Conservation (phyloP, 1,140 invertebrate genomes). For the Gonatopus flavifemur region DNA sequence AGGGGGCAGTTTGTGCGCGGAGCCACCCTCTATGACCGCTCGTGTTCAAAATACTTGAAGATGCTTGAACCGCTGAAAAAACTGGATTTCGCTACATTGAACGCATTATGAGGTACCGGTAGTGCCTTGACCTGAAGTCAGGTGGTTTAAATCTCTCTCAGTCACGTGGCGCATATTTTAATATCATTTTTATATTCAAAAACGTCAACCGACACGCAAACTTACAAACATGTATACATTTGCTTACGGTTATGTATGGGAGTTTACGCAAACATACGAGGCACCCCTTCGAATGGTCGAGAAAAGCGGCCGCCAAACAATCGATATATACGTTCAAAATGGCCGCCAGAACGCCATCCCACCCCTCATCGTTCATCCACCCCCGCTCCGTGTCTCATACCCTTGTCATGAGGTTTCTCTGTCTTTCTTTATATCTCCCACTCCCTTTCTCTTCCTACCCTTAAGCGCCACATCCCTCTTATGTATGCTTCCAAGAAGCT, state of each 20-base stretch:
- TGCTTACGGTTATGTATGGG: no score
- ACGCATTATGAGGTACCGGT: constrained; percentile 14
- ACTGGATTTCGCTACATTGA: no score
- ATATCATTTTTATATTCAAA: no score
- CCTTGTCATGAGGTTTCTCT: constrained; percentile 21
- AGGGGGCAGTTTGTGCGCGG: constrained; percentile 49
- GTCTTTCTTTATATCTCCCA: constrained; percentile 10
- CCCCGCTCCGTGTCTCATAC: not conserved
- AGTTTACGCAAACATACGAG: constrained; percentile 31
- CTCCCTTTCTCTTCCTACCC: constrained; percentile 15
- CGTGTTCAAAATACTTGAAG: no score
- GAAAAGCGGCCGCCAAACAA: constrained; percentile 58
- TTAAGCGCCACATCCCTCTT: constrained; percentile 44
- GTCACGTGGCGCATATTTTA: no score
- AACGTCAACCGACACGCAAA: constrained; percentile 9
- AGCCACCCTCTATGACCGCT: constrained; percentile 34
- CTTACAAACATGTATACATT: no score
- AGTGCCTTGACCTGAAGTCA: constrained; percentile 28
- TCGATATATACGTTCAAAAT: constrained; percentile 62
- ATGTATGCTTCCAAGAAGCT: constrained; percentile 56
- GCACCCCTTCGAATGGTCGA: constrained; percentile 54
- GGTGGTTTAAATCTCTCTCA: no score
- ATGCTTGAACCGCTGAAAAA: no score
- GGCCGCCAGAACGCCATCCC: constrained; percentile 58
- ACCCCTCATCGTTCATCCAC: constrained; percentile 30